These are phyloP conservation scores for Nebria salina DNA, from an alignment of 2,888 invertebrate species.

Conservation along the genomic window DNA sequence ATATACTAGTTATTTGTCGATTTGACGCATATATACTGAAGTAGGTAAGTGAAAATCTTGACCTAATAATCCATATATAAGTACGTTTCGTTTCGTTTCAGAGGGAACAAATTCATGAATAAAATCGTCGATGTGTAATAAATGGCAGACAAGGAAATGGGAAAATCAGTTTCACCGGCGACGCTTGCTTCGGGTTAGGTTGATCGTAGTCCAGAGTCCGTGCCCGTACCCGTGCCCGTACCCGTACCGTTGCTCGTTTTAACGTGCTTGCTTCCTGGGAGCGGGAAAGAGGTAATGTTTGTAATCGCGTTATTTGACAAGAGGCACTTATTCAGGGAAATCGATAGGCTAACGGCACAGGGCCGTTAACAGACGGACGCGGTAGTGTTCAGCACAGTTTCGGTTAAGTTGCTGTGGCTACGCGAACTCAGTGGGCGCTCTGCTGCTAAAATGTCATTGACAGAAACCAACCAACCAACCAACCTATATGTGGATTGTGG, in stretches of 20 bases:
- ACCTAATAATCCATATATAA: background rate
- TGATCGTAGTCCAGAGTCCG: background rate
- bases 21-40: background rate
- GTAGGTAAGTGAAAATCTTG: background rate
- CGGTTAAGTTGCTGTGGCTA: conserved; percentile 33
- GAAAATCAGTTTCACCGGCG: background rate
- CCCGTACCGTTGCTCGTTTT: background rate
- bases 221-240: background rate
- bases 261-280: conserved; percentile 4
- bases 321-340: conserved; percentile 35
- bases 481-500: background rate
- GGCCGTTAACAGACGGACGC: conserved; percentile 25
- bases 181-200: background rate
- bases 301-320: conserved; percentile 39
- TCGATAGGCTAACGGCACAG: conserved; percentile 29
- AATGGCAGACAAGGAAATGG: background rate
- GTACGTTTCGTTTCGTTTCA: background rate
- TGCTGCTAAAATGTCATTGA: conserved; percentile 32
- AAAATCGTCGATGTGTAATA: conserved; percentile 14
- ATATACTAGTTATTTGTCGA: background rate
- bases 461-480: background rate
- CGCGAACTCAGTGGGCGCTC: background rate
- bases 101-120: conserved; percentile 12
- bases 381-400: conserved; percentile 21
- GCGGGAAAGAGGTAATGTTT: conserved; percentile 26